Evolutionary conservation across 2,797 vertebrate species (phyloP), one percentile per base, ranked within the genome.

Genomic region (Coranthus polyacanthus): DNA sequence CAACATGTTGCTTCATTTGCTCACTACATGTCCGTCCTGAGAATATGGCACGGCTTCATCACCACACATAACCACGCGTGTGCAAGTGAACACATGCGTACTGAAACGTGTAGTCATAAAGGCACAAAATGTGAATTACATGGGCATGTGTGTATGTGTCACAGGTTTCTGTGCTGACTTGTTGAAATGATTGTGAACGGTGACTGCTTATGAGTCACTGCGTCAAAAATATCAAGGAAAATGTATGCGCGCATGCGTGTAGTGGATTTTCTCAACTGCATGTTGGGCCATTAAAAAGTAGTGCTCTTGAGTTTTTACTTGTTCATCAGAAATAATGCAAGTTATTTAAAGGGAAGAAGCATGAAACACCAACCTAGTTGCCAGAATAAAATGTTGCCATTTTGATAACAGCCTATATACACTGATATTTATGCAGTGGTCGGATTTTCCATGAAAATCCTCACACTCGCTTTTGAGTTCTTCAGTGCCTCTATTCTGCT

Each of bases 1-100:
- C 51, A 26, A 70, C 66, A 60, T 60, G 64, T 79, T 51, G 45
- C 63, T 41, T 53, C 68, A 71, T 41, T 68, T 57, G 64, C 75
- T 64, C 62, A 21, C 64, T 76, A 21, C 59, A 41, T 10, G 52
- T 79, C 59, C 58, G 64, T 73, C 59, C 55, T 12, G 53, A 43
- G 21, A 60, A 72, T 34, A 5, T 11, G 50, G 8, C 10, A 5
- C 42, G 34, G 51, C 66, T 60, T 2, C 1, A 47, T 70, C 18
- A 38, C 39, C 22, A 52, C 18, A 13, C 1, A 47, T 70, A 18
- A 38, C 39, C 22, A 52, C 18, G n/a, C 45, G 12, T 60, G 42
- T 43, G 29, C 60, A 59, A 59, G 50, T 38, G 12, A 67, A 62
- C 69, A 57, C 60, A 54, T 38, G 53, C 15, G 29, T 15, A 39